Evolutionary conservation across 1,140 invertebrate genomes (phyloP).

Genomic region (Centruroides sculpturatus): DNA sequence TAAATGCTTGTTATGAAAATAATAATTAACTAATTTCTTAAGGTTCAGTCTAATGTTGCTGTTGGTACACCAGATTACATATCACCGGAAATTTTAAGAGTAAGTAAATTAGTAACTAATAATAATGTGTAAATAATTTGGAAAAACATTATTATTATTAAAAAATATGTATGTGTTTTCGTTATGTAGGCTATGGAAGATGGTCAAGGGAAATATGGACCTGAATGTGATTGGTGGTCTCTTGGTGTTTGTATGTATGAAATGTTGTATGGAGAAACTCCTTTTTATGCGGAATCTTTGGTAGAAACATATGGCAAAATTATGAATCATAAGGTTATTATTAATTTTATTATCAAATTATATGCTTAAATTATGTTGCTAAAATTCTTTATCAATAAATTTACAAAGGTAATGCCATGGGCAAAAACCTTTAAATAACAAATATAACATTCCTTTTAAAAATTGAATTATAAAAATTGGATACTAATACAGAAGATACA

Average conservation of each 20-base stretch:
- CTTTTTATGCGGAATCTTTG: conserved; percentile 98
- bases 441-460: too few relatives aligned
- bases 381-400: too few relatives aligned
- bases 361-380: too few relatives aligned
- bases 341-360: conserved; percentile 8
- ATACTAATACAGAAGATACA: too few relatives aligned
- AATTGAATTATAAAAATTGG: too few relatives aligned
- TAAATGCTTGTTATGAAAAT: too few relatives aligned
- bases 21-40: conserved; percentile 4
- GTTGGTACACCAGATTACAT: conserved; percentile 99
- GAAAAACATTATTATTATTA: too few relatives aligned
- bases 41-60: conserved; percentile 86
- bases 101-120: conserved; percentile 34
- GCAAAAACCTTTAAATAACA: too few relatives aligned
- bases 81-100: conserved; percentile 81
- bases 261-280: conserved; percentile 97
- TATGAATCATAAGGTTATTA: conserved; percentile 96
- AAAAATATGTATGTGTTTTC: too few relatives aligned
- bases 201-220: conserved; percentile 90
- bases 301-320: conserved; percentile 99
- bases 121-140: not conserved
- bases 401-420: too few relatives aligned
- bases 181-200: conserved; percentile 41
- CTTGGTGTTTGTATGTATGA: conserved; percentile 99
- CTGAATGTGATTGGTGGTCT: conserved; percentile 99